These are phyloP conservation scores for Cydia amplana DNA, from an alignment of 1,140 invertebrate genomes.

Conservation along the genomic window DNA sequence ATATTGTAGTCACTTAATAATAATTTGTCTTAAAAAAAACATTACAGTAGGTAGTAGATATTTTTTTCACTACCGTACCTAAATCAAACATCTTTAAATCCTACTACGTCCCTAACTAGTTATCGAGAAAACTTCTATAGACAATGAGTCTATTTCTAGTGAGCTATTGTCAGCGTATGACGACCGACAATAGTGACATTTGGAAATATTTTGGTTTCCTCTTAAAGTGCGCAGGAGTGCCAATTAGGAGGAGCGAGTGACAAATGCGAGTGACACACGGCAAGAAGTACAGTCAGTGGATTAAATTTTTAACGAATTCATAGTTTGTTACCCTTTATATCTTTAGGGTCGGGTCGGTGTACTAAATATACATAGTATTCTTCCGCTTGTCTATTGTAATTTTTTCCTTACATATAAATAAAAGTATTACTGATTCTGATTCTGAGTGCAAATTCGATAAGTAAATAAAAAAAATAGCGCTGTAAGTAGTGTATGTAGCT, in stretches of 20 bases:
- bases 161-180: slow-evolving; percentile 24
- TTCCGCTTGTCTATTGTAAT: too few species aligned
- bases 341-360: too few species aligned
- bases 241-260: slow-evolving; percentile 49
- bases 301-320: not conserved
- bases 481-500: too few species aligned
- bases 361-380: too few species aligned
- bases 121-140: not conserved
- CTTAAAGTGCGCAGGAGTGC: slow-evolving; percentile 38
- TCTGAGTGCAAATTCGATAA: too few species aligned
- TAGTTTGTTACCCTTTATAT: not conserved
- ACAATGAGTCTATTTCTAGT: slow-evolving; percentile 21
- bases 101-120: not conserved
- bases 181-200: not conserved
- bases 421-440: too few species aligned
- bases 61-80: too few species aligned
- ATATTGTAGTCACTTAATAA: too few species aligned
- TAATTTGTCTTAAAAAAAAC: too few species aligned
- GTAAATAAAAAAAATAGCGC: too few species aligned
- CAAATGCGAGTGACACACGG: slow-evolving; percentile 40
- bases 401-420: too few species aligned
- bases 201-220: slow-evolving; percentile 29
- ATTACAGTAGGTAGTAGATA: too few species aligned
- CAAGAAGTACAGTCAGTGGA: slow-evolving; percentile 23
- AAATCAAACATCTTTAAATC: not conserved